Base-by-base conservation (phyloP, 2,888 invertebrate genomes). In the Campaea margaritaria region DNA sequence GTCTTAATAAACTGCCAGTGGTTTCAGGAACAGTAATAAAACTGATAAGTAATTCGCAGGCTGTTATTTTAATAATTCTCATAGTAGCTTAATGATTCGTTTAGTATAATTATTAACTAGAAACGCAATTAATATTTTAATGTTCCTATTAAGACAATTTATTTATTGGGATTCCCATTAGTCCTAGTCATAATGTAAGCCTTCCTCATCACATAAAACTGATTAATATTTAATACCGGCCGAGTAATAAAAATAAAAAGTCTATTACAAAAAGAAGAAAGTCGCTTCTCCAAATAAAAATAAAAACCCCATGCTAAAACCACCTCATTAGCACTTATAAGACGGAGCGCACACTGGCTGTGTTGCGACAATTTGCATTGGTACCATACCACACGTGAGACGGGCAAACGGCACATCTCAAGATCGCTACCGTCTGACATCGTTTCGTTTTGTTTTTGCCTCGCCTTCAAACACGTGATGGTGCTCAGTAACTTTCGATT, bases 361-460 rank as follows among this genome's bases (percentile, higher is more conserved):
- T 34, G 54, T 50, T 42, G 51, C 60, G 60, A 64, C 62, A 58
- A 58, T 45, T 63, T 70, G 74, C 74, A 68, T 10, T 21, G 5
- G 21, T 31, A 10, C 31, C 31, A 31, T 70, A 73, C 80, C 79
- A 81, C 82, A 80, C 67, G 60, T 59, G 61, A 46, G 41, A 21
- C 14, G 58, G 62, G 62, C 57, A 11, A 58, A 52, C 47, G 28
- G 21, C 27, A 42, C 47, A 52, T 63, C 67, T 50, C 78, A 74
- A 76, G 74, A 75, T 68, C 74, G 85, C 86, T 86, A 82, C 84
- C 74, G 83, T 77, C 77, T 68, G 74, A 47, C 72, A 76, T 78
- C 78, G 77, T 28, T 50, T 52, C 45, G 50, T 83, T 83, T 83
- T 85, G 79, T 80, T 86, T 77, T 80, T 81, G 72, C 74, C 67